Conservation (phyloP, 2,797 vertebrate genomes). For the Syngnathus acus region DNA sequence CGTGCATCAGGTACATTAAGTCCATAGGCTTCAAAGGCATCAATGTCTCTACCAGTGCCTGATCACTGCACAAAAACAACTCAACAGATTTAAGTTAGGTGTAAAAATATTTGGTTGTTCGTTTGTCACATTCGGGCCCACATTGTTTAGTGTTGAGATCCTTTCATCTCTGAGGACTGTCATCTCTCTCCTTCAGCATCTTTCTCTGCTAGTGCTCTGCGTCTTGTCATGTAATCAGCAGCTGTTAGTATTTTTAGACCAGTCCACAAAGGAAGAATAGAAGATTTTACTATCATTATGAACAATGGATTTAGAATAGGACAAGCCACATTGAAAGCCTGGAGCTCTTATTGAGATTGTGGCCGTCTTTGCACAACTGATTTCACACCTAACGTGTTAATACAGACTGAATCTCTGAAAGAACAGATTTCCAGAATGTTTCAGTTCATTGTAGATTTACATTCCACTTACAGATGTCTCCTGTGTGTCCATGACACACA, state of each 20-base stretch:
- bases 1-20: not conserved
- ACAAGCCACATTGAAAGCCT: constrained; percentile 10
- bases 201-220: constrained; percentile 32
- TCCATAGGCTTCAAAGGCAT: not conserved
- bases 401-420: not conserved
- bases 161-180: constrained; percentile 36
- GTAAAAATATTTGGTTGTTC: not conserved
- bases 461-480: constrained; percentile 8
- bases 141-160: constrained; percentile 23
- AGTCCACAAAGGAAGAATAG: constrained; percentile 31
- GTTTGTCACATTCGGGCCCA: no score
- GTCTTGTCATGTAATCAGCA: constrained; percentile 55
- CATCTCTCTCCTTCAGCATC: constrained; percentile 23
- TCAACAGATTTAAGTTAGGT: not conserved
- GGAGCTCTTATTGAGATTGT: not conserved
- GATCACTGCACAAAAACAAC: not conserved
- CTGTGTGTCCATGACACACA: constrained; percentile 17
- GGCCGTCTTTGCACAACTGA: not conserved
- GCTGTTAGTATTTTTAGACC: constrained; percentile 45
- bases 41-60: constrained; percentile 31
- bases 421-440: no score
- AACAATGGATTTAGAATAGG: constrained; percentile 22
- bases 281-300: constrained; percentile 34
- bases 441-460: not conserved
- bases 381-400: not conserved